These are phyloP conservation scores for Hydrocynus forskahlii DNA, from an alignment of 2,797 vertebrate species.

Conservation along the genomic window DNA sequence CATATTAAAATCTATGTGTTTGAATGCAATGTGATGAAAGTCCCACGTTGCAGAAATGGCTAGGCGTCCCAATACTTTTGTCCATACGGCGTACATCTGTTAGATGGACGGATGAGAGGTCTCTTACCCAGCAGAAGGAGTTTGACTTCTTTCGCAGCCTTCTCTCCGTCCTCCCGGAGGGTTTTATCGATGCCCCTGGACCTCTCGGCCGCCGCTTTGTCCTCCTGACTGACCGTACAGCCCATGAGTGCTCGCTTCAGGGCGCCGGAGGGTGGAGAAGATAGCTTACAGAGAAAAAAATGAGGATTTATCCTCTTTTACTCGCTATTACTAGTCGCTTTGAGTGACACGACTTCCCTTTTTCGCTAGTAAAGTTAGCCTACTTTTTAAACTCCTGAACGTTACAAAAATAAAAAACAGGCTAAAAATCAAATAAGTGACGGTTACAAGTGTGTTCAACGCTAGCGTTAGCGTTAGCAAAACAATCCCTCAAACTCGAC, in stretches of 20 bases:
- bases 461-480: too few species aligned
- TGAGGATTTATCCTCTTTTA: conserved; percentile 8
- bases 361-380: neutral
- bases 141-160: conserved; percentile 95
- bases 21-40: too few species aligned
- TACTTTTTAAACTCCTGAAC: neutral
- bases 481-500: neutral
- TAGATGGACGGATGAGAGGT: too few species aligned
- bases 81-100: too few species aligned
- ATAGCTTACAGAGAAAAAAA: conserved; percentile 2
- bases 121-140: conserved; percentile 95
- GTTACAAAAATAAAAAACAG: neutral
- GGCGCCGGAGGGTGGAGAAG: conserved; percentile 71
- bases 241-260: conserved; percentile 89
- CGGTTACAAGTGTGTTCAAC: neutral
- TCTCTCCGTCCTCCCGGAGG: conserved; percentile 94
- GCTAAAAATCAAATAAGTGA: neutral
- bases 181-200: conserved; percentile 97
- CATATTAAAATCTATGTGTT: too few species aligned
- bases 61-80: too few species aligned
- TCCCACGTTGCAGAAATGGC: too few species aligned
- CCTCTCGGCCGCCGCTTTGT: conserved; percentile 94
- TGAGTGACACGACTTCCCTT: conserved; percentile 67
- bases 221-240: conserved; percentile 96
- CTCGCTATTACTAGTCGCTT: neutral